These are phyloP conservation scores for Ianthella basta DNA, from an alignment of 37 sponge, comb jelly and placozoan genomes.

Conservation along the genomic window DNA sequence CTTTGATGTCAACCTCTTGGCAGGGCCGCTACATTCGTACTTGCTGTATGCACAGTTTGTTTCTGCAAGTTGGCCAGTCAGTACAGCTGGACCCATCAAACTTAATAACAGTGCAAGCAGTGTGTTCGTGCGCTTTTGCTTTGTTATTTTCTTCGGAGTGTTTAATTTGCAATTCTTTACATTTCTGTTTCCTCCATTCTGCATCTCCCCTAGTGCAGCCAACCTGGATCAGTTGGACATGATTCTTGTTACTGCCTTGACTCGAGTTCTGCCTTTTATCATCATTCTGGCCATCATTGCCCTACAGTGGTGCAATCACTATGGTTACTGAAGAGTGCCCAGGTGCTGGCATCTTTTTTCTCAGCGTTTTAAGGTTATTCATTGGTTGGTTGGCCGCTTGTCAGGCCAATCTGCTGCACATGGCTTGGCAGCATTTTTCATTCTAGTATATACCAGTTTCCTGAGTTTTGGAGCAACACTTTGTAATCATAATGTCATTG, in stretches of 20 bases:
- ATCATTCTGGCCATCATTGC: neutral
- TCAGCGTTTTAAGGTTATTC: neutral
- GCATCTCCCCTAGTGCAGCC: neutral
- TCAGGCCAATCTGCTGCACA: neutral
- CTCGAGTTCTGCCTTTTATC: neutral
- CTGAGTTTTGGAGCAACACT: neutral
- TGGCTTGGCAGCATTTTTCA: conserved; percentile 3
- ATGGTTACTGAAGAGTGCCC: neutral
- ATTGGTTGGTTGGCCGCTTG: neutral
- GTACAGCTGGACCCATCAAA: conserved; percentile 3
- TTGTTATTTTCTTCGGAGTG: neutral
- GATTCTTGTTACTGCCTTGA: neutral
- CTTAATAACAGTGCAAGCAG: neutral
- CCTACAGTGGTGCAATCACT: neutral
- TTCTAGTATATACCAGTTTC: neutral
- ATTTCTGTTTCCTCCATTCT: conserved; percentile 8
- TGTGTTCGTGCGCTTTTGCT: neutral
- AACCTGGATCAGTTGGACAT: neutral
- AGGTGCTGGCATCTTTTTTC: neutral
- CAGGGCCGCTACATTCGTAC: conserved; percentile 1
- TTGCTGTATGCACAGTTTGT: conserved; percentile 12
- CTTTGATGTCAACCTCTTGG: neutral
- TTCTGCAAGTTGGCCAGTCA: neutral
- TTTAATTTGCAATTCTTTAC: conserved; percentile 16
- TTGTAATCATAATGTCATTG: neutral